phyloP scores from a whole-genome alignment of 2,888 invertebrate genomes.

The Dyspetes luteomarginatus region DNA sequence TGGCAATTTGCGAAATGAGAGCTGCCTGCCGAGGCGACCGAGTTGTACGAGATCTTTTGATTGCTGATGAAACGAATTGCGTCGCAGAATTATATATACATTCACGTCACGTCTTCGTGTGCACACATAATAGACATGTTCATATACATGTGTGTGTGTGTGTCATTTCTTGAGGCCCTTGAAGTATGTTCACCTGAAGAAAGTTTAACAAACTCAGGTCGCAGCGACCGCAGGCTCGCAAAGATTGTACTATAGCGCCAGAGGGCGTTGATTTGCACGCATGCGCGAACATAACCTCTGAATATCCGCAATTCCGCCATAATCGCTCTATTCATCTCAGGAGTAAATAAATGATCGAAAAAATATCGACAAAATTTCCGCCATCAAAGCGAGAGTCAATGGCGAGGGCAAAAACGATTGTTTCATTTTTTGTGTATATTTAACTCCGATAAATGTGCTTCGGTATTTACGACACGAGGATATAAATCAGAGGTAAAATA shows the following conservation, averaged over 20 bases:
- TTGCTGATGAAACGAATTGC: slow-evolving; percentile 26
- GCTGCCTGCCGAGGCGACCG: slow-evolving; percentile 21
- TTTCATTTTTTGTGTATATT: not conserved
- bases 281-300: not conserved
- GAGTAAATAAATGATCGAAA: slow-evolving; percentile 25
- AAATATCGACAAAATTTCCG: not conserved
- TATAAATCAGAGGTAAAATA: slow-evolving; percentile 36
- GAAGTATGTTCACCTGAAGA: slow-evolving; percentile 24
- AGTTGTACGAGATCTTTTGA: slow-evolving; percentile 5
- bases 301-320: slow-evolving; percentile 19
- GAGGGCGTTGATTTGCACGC: slow-evolving; percentile 18
- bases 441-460: slow-evolving; percentile 12
- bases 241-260: slow-evolving; percentile 5
- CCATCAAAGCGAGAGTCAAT: not conserved
- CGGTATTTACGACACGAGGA: not conserved
- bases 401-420: not conserved
- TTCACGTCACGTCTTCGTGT: slow-evolving; percentile 3
- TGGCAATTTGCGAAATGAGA: slow-evolving; percentile 71
- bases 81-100: slow-evolving; percentile 8
- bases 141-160: not conserved
- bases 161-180: not conserved
- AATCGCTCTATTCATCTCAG: not conserved
- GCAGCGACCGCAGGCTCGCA: not conserved
- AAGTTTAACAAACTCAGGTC: slow-evolving; percentile 33
- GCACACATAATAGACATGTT: not conserved